These are phyloP conservation scores for Apostichopus californicus DNA, from an alignment of 35 echinoderm and acorn worm species.

Conservation along the genomic window DNA sequence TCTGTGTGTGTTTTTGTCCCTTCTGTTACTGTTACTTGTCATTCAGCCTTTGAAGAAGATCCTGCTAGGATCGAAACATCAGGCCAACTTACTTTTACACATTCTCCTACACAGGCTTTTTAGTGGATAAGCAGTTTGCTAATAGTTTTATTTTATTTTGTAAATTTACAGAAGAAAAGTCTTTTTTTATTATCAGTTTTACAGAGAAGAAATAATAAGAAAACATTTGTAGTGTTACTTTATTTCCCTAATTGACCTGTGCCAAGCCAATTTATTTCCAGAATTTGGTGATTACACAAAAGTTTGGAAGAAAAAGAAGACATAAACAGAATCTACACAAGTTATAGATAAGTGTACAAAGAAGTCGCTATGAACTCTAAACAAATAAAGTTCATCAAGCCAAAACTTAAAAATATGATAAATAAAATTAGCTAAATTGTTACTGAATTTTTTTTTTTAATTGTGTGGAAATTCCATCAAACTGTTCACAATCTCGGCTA, in stretches of 20 bases:
- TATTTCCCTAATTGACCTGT: constrained; percentile 25
- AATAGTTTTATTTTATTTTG: too few relatives aligned
- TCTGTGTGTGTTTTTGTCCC: too few relatives aligned
- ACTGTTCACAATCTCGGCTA: too few relatives aligned
- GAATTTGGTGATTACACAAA: constrained; percentile 49
- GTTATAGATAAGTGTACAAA: constrained; percentile 20
- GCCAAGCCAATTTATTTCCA: constrained; percentile 35
- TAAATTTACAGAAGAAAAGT: too few relatives aligned
- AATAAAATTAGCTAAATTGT: neutral
- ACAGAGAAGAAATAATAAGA: neutral
- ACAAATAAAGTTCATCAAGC: neutral
- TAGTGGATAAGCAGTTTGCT: too few relatives aligned
- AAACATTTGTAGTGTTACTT: neutral
- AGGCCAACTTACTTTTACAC: too few relatives aligned
- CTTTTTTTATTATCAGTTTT: too few relatives aligned
- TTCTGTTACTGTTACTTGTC: too few relatives aligned
- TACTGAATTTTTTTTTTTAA: neutral
- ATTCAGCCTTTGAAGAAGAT: too few relatives aligned
- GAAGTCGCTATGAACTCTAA: neutral
- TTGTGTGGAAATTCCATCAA: neutral
- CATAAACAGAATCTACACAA: constrained; percentile 21
- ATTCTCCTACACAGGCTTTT: too few relatives aligned
- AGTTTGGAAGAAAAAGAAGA: neutral
- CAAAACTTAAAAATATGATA: neutral
- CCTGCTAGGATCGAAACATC: too few relatives aligned